Percentiles rank a stretch among this genome's conserved stretches.
These are phyloP conservation scores for Myotis daubentonii DNA, from an alignment of 2,797 vertebrate species.

Conservation along the genomic window DNA sequence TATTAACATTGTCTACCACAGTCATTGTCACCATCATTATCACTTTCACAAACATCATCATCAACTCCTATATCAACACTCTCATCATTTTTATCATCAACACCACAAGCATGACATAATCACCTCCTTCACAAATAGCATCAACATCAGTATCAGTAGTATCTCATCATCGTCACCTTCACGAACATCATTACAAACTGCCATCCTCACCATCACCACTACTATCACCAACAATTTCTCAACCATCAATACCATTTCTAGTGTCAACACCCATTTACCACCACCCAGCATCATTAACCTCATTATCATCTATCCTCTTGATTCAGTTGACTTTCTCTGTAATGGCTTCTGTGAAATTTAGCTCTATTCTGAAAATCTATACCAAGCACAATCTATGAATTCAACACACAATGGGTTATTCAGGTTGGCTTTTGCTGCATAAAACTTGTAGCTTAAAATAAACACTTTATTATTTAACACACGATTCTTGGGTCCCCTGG, in stretches of 20 bases:
- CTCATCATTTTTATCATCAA: not conserved
- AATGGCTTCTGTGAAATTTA: not conserved
- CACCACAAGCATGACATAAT: not conserved
- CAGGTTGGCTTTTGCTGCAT: not conserved
- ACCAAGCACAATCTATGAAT: not conserved
- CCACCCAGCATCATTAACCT: not conserved
- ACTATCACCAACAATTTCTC: not conserved
- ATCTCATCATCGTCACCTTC: not conserved
- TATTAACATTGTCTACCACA: not conserved
- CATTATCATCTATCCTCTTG: not conserved
- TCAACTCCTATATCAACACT: not conserved
- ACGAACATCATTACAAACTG: no score
- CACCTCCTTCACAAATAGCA: not conserved
- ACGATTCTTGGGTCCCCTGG: not conserved
- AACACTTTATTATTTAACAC: not conserved
- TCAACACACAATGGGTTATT: not conserved
- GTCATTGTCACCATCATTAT: not conserved
- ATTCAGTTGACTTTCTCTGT: not conserved
- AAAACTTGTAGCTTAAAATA: not conserved
- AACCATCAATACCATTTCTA: not conserved
- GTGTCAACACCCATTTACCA: not conserved
- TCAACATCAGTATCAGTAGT: not conserved
- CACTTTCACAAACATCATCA: not conserved
- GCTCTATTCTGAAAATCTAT: slow-evolving; percentile 22
- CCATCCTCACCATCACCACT: not conserved